Evolutionary conservation across 2,113 vertebrate genomes (phyloP).

Genomic region (Diadophis punctatus): DNA sequence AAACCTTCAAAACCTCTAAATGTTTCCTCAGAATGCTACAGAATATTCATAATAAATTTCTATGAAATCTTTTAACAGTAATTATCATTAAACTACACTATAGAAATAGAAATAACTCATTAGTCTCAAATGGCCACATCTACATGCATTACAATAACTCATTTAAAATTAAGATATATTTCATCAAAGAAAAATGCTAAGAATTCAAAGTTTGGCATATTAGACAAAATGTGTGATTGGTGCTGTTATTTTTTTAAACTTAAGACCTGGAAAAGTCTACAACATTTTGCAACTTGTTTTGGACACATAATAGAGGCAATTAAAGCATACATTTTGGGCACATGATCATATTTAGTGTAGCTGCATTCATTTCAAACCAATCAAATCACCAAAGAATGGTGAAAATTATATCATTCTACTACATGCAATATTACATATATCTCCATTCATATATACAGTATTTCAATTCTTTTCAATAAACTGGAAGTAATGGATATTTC

Average conservation of each 20-base stretch:
- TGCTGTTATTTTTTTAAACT: not conserved
- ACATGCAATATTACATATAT: not conserved
- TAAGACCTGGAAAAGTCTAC: not conserved
- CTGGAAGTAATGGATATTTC: not conserved
- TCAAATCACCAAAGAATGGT: not conserved
- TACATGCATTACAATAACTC: not conserved
- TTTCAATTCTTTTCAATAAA: not conserved
- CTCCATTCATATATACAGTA: not conserved
- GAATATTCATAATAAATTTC: not conserved
- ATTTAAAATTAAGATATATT: slow-evolving; percentile 13
- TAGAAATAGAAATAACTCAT: not conserved
- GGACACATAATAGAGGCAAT: not conserved
- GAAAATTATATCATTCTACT: not conserved
- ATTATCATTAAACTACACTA: not conserved
- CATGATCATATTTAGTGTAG: not conserved
- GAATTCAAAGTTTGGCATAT: not conserved
- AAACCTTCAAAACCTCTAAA: not conserved
- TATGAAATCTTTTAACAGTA: not conserved
- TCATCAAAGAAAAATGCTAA: not conserved
- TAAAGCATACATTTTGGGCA: not conserved
- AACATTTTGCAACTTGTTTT: not conserved
- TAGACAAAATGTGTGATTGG: not conserved
- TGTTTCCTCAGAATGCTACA: not conserved
- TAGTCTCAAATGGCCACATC: not conserved
- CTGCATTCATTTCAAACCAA: not conserved